Evolutionary conservation across 23 tunicate species (phyloP).

Genomic region (Pegea sp.): DNA sequence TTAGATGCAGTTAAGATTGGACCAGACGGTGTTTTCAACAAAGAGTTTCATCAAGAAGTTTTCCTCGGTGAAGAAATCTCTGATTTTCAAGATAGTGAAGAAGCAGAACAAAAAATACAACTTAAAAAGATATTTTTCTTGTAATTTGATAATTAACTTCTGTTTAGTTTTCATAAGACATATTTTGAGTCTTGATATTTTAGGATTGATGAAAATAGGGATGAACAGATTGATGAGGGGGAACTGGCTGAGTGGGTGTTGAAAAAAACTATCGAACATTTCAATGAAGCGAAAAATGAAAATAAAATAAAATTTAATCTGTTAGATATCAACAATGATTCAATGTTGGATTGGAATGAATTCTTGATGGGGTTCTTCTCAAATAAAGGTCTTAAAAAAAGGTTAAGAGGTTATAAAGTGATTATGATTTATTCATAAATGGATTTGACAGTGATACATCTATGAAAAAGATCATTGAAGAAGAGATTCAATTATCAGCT

Average conservation of each 20-base stretch:
- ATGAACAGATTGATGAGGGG: slow-evolving; percentile 11
- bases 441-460: background rate
- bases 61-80: slow-evolving; percentile 54
- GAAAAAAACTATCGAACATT: slow-evolving; percentile 59
- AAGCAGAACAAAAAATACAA: slow-evolving; percentile 17
- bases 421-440: background rate
- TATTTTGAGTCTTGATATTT: too few relatives aligned
- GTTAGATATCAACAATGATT: slow-evolving; percentile 25
- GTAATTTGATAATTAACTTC: slow-evolving; percentile 9
- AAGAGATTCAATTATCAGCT: slow-evolving; percentile 5
- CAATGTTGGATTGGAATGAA: slow-evolving; percentile 47
- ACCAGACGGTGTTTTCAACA: slow-evolving; percentile 45
- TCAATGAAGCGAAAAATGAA: slow-evolving; percentile 36
- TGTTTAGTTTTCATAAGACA: too few relatives aligned
- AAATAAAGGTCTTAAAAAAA: slow-evolving; percentile 4
- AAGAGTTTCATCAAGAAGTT: slow-evolving; percentile 66
- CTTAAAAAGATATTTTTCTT: slow-evolving; percentile 24
- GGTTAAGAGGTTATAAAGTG: slow-evolving; percentile 6
- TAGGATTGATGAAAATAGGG: slow-evolving; percentile 40
- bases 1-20: slow-evolving; percentile 54
- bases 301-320: slow-evolving; percentile 17
- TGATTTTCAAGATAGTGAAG: slow-evolving; percentile 26
- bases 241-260: slow-evolving; percentile 57
- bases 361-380: slow-evolving; percentile 27
- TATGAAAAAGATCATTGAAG: slow-evolving; percentile 4